Evolutionary conservation across 2,113 vertebrate genomes (phyloP), one percentile per base, ranked within the genome.

Genomic region (Xenopus laevis): DNA sequence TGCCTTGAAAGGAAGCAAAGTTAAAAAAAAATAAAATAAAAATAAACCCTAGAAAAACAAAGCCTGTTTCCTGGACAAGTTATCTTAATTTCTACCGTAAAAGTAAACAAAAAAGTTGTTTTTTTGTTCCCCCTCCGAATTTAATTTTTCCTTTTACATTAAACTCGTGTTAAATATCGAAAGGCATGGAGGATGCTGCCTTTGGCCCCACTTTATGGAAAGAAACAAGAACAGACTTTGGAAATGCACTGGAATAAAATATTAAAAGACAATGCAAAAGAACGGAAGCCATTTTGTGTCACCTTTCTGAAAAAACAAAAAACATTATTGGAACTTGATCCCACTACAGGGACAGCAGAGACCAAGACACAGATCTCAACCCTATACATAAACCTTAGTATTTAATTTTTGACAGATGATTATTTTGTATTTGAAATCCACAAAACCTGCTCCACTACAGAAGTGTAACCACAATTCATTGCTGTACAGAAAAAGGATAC

Each of bases 381-480:
- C 15, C 7, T 55, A n/a, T 9, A 16, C 15, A n/a, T 55, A 60
- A 23, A 13, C 47, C 47, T 60, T 60, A 21, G 20, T 60, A 60
- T 27, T 60, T 60, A 21, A 60, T 60, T 60, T 23, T 11, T 12
- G 21, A 27, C 10, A 18, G 6, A 63, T 3, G 17, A 27, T 50
- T 47, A 90, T 91, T 92, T 92, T 92, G 89, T 91, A 91, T 92
- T 92, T 91, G 90, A 89, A 90, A 89, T 74, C 85, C 84, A 89
- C 87, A 86, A 74, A 87, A 89, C 30, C 57, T n/a, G n/a, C 45
- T 30, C 70, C 10, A 50, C 15, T 16, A 15, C 40, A 68, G 65
- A 74, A 50, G 30, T 40, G 60, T 45, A 13, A 50, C 63, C 7
- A 9, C 33, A 40, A 9, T 71, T 30, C 52, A 63, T 20, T 74